These are phyloP conservation scores for Drosophila pseudoananassae DNA, from an alignment of 1,140 invertebrate genomes.

Conservation along the genomic window DNA sequence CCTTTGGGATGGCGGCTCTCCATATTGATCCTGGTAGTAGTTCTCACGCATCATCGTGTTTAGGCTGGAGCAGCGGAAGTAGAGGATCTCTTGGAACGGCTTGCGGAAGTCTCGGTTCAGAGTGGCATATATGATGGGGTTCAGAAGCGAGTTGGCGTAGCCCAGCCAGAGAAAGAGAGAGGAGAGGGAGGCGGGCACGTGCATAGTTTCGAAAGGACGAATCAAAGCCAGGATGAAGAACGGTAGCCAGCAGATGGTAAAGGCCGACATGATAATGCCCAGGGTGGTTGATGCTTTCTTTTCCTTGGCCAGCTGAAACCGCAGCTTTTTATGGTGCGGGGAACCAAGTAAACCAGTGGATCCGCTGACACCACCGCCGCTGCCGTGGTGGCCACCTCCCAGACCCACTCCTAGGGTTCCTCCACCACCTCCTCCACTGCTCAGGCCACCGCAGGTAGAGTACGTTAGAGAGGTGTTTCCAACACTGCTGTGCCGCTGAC, in stretches of 20 bases:
- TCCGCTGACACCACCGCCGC: conserved; percentile 71
- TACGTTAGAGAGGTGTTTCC: conserved; percentile 72
- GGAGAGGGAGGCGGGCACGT: conserved; percentile 91
- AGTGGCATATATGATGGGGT: conserved; percentile 97
- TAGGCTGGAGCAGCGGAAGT: conserved; percentile 93
- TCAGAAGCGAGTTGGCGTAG: conserved; percentile 96
- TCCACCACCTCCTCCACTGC: conserved; percentile 49
- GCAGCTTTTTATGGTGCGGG: conserved; percentile 89
- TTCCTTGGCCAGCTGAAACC: conserved; percentile 94
- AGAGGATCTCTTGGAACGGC: conserved; percentile 95
- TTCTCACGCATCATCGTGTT: conserved; percentile 96
- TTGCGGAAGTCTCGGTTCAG: conserved; percentile 96
- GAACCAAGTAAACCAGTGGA: conserved; percentile 84
- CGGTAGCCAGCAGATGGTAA: conserved; percentile 98
- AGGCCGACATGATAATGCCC: conserved; percentile 98
- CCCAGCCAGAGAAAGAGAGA: conserved; percentile 93
- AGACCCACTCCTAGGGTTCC: conserved; percentile 22
- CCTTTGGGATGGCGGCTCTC: conserved; percentile 87
- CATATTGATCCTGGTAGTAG: conserved; percentile 96
- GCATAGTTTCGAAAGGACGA: conserved; percentile 89
- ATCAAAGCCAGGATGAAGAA: conserved; percentile 97
- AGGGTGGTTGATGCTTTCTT: conserved; percentile 97
- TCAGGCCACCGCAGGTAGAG: conserved; percentile 72
- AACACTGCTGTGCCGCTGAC: conserved; percentile 72
- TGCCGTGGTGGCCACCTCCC: conserved; percentile 60